Evolutionary conservation across 2,113 vertebrate species (phyloP).

Genomic region (Melanerpes aurifrons): DNA sequence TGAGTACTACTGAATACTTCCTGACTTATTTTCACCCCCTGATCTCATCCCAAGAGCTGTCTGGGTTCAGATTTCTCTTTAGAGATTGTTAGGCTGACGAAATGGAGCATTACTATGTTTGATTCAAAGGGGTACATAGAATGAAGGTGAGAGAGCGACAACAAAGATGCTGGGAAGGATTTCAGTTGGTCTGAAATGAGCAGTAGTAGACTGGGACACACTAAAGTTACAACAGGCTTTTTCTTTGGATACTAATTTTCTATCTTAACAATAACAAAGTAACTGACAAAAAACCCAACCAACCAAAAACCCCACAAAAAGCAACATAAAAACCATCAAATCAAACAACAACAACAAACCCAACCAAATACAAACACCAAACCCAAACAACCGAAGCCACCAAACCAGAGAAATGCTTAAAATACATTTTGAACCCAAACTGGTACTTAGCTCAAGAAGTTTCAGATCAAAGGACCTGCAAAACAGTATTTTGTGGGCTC

Average conservation of each 20-base stretch:
- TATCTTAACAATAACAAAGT: neutral
- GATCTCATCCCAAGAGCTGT: neutral
- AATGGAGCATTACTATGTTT: neutral
- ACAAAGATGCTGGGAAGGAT: neutral
- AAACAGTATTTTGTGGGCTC: neutral
- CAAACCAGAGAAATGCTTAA: neutral
- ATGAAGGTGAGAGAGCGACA: neutral
- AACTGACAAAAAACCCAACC: neutral
- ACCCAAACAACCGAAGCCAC: too few relatives aligned
- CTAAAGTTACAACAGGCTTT: neutral
- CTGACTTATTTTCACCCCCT: neutral
- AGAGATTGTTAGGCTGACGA: neutral
- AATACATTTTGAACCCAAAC: neutral
- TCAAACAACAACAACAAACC: too few relatives aligned
- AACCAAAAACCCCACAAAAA: neutral
- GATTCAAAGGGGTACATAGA: accelerated
- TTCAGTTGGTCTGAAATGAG: neutral
- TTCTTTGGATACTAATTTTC: neutral
- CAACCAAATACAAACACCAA: neutral
- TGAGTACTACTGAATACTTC: neutral
- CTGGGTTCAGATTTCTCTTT: neutral
- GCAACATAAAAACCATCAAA: too few relatives aligned
- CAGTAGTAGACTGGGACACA: neutral
- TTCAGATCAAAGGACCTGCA: neutral
- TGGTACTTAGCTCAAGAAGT: neutral